Conservation (phyloP, 2,888 invertebrate species). For the Phengaris arion region DNA sequence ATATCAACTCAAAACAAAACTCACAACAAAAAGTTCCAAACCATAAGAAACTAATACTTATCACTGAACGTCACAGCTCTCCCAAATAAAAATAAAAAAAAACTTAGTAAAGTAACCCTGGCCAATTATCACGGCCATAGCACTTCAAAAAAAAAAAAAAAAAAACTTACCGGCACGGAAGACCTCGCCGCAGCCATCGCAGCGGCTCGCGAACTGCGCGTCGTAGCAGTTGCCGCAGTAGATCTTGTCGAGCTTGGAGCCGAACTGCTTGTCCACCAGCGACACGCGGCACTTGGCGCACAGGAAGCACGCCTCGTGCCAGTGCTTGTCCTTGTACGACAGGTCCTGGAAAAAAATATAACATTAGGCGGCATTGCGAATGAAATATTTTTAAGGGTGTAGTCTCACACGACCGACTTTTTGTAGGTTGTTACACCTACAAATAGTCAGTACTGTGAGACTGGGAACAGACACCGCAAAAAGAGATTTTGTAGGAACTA, state of each 20-base stretch:
- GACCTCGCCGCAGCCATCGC: constrained; percentile 99
- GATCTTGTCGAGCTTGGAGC: constrained; percentile 99
- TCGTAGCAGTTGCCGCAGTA: constrained; percentile 99
- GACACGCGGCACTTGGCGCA: constrained; percentile 99
- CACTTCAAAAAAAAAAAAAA: not conserved
- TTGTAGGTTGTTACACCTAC: too few relatives aligned
- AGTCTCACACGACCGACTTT: too few relatives aligned
- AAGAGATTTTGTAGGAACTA: too few relatives aligned
- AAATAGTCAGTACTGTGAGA: too few relatives aligned
- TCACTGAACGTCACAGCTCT: not conserved
- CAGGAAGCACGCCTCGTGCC: constrained; percentile 99
- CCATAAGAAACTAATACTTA: too few relatives aligned
- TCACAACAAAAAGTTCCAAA: too few relatives aligned
- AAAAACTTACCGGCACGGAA: constrained; percentile 96
- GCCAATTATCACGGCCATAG: not conserved
- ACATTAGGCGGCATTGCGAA: too few relatives aligned
- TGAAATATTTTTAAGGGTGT: too few relatives aligned
- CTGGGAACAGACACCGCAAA: too few relatives aligned
- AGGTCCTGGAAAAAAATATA: constrained; percentile 86
- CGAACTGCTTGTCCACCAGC: constrained; percentile 99
- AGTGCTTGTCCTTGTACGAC: constrained; percentile 99
- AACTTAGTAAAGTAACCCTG: too few relatives aligned
- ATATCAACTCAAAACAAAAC: too few relatives aligned
- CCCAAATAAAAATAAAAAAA: too few relatives aligned
- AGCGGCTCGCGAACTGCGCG: constrained; percentile 98